A percentile compares a stretch with the other conserved stretches of the same genome.
Conservation (phyloP, 2,888 invertebrate species). For the Thysanoteuthis rhombus region DNA sequence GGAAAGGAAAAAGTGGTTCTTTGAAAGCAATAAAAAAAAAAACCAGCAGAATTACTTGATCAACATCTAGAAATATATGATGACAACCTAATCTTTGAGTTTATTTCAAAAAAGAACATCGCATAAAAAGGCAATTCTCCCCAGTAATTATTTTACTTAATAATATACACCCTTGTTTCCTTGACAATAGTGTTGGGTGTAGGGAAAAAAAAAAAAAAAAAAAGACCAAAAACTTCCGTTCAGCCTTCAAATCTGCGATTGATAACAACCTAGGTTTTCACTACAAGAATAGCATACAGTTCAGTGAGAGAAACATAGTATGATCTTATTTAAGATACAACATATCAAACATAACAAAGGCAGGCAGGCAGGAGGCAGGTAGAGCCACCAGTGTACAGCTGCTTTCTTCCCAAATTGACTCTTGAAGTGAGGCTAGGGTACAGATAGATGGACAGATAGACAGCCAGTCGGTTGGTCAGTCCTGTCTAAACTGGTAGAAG, state of each 20-base stretch:
- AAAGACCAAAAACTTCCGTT: background rate
- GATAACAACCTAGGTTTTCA: constrained; percentile 1
- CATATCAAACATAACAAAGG: constrained; percentile 12
- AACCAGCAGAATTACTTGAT: background rate
- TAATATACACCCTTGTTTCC: background rate
- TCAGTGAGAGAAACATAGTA: constrained; percentile 12
- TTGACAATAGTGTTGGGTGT: background rate
- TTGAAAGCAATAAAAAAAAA: background rate
- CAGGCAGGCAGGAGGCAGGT: constrained; percentile 12
- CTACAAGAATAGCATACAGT: background rate
- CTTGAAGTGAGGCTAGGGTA: background rate
- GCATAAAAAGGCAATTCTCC: constrained; percentile 1
- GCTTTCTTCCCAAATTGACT: background rate
- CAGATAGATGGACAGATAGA: background rate
- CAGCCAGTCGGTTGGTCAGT: background rate
- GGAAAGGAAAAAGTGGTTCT: background rate
- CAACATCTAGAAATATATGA: background rate
- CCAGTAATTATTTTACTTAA: background rate
- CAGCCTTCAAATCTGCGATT: background rate
- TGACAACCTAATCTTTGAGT: background rate
- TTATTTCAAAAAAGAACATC: constrained; percentile 12
- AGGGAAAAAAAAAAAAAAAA: background rate
- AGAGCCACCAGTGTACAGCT: constrained; percentile 12
- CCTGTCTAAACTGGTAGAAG: constrained; percentile 20
- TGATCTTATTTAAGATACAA: background rate